Evolutionary conservation across 2,888 invertebrate species (phyloP).

Genomic region (Philaethria dido): DNA sequence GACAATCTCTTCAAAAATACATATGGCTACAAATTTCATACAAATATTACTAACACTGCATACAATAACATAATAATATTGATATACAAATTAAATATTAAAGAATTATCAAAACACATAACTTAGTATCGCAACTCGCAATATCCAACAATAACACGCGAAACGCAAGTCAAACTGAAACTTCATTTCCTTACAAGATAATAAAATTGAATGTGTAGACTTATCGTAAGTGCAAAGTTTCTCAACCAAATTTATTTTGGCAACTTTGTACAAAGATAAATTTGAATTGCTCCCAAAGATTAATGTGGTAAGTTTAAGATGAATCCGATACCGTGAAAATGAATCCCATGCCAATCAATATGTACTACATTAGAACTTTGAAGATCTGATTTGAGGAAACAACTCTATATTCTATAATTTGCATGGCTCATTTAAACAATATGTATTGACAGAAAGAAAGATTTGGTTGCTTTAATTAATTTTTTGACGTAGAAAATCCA

Average conservation of each 20-base stretch:
- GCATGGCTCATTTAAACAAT: not conserved
- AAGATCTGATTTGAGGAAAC: not conserved
- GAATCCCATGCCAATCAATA: constrained; percentile 41
- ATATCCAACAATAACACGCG: constrained; percentile 8
- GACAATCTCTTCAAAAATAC: too few relatives aligned
- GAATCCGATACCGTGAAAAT: constrained; percentile 38
- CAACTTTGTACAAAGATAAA: constrained; percentile 69
- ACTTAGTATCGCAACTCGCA: not conserved
- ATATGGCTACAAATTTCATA: too few relatives aligned
- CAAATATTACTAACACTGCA: too few relatives aligned
- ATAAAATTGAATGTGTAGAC: constrained; percentile 33
- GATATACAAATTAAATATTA: not conserved
- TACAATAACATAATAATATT: too few relatives aligned
- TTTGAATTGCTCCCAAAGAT: constrained; percentile 67
- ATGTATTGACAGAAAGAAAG: not conserved
- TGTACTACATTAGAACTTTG: not conserved
- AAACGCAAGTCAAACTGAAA: constrained; percentile 14
- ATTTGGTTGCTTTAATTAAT: not conserved
- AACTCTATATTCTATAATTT: not conserved
- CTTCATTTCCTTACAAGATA: constrained; percentile 24
- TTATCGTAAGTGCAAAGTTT: constrained; percentile 46
- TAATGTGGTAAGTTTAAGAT: constrained; percentile 54
- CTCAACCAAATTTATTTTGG: constrained; percentile 60
- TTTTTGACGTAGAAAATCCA: too few relatives aligned
- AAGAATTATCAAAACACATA: not conserved